phyloP scores from a whole-genome alignment of 2,888 invertebrate species.

The Malachius bipustulatus region DNA sequence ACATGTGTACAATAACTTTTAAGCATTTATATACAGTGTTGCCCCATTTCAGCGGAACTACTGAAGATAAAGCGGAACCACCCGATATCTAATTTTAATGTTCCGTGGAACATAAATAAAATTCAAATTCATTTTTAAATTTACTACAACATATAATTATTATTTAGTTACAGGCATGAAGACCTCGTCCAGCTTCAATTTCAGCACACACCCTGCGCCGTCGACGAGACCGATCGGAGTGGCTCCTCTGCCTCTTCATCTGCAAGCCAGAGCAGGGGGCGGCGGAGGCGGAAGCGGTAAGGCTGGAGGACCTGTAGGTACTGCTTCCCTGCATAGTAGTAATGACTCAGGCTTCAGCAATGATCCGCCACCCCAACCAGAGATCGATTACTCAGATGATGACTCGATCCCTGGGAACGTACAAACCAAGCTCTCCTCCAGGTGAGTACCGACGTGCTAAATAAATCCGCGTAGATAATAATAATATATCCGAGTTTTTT shows the following conservation, averaged over 20 bases:
- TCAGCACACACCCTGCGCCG: constrained; percentile 36
- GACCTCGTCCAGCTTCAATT: constrained; percentile 29
- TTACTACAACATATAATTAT: no score
- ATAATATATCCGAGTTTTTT: no score
- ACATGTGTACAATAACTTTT: no score
- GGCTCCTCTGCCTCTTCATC: constrained; percentile 33
- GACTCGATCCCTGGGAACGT: constrained; percentile 54
- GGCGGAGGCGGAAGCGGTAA: constrained; percentile 30
- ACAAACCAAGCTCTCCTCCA: constrained; percentile 46
- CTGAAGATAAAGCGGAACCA: no score
- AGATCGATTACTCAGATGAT: constrained; percentile 84
- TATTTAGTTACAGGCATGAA: no score
- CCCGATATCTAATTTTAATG: no score
- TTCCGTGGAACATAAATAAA: no score
- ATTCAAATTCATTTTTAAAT: no score
- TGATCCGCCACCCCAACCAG: constrained; percentile 75
- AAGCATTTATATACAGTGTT: no score
- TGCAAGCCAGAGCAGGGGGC: constrained; percentile 28
- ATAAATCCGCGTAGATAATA: no score
- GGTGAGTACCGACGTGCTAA: no score
- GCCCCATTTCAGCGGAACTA: no score
- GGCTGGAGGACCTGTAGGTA: constrained; percentile 45
- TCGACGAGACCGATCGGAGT: constrained; percentile 32
- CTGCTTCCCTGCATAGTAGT: constrained; percentile 75
- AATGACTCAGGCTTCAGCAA: constrained; percentile 89